These are phyloP conservation scores for Chalcosyrphus nemorum DNA, from an alignment of 2,888 invertebrate species.

Conservation along the genomic window DNA sequence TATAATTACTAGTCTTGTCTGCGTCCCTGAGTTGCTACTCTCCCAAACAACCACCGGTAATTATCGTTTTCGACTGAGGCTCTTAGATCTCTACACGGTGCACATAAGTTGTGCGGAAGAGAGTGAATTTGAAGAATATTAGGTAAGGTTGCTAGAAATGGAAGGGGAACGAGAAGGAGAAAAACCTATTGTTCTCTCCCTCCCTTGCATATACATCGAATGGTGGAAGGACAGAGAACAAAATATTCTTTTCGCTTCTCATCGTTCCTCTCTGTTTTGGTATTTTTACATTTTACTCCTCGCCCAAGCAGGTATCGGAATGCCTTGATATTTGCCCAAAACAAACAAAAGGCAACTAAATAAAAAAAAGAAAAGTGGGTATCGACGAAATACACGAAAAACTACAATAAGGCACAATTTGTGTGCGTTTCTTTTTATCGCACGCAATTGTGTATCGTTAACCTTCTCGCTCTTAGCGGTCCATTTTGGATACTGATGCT, in stretches of 20 bases:
- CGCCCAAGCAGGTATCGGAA: slow-evolving; percentile 66
- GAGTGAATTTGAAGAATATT: slow-evolving; percentile 72
- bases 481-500: slow-evolving; percentile 68
- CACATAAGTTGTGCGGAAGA: slow-evolving; percentile 72
- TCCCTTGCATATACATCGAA: not conserved
- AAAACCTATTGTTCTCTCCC: slow-evolving; percentile 29
- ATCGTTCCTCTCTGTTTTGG: slow-evolving; percentile 65
- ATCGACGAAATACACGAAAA: slow-evolving; percentile 11
- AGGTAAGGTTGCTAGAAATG: slow-evolving; percentile 57
- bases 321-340: slow-evolving; percentile 71
- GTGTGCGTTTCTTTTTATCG: slow-evolving; percentile 64
- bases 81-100: slow-evolving; percentile 62
- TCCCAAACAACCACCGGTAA: slow-evolving; percentile 81
- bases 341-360: slow-evolving; percentile 57
- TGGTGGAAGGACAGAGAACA: slow-evolving; percentile 10
- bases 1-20: slow-evolving; percentile 67
- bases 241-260: slow-evolving; percentile 6
- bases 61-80: slow-evolving; percentile 80
- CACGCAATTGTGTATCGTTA: slow-evolving; percentile 68
- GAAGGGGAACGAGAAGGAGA: slow-evolving; percentile 65
- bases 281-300: slow-evolving; percentile 65
- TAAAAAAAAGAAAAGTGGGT: not conserved
- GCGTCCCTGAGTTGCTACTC: slow-evolving; percentile 55
- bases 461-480: slow-evolving; percentile 73
- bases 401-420: slow-evolving; percentile 63